These are phyloP conservation scores for Thecophora atra DNA, from an alignment of 2,888 invertebrate species.

Conservation along the genomic window DNA sequence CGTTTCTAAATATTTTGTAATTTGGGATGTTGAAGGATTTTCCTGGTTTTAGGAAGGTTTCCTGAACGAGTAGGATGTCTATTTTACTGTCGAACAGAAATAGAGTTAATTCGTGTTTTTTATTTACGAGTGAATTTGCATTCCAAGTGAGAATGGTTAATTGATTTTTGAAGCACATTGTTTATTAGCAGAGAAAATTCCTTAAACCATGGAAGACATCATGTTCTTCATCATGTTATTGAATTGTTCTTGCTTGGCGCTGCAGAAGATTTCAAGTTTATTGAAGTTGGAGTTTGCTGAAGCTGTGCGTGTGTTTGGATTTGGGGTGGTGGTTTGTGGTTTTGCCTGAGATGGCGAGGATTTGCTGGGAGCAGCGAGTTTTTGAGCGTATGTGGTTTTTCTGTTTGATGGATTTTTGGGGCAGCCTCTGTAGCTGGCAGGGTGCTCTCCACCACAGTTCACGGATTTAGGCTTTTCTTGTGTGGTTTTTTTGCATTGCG, in stretches of 20 bases:
- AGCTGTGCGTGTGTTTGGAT: background rate
- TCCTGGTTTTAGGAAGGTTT: no score
- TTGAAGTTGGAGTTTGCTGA: no score
- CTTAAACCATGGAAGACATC: no score
- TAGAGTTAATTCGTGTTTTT: no score
- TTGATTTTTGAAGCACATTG: no score
- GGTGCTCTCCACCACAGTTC: slow-evolving; percentile 7
- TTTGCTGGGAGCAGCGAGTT: background rate
- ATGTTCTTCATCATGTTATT: background rate
- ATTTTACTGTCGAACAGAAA: no score
- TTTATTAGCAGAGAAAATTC: no score
- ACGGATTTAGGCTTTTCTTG: background rate
- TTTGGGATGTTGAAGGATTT: no score
- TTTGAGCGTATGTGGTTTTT: background rate
- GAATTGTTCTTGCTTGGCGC: background rate
- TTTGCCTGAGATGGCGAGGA: no score
- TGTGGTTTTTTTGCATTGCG: background rate
- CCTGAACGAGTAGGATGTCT: no score
- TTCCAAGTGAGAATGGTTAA: no score
- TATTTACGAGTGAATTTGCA: no score
- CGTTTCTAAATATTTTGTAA: background rate
- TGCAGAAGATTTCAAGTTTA: background rate
- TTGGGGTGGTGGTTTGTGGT: background rate
- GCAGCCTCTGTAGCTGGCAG: background rate
- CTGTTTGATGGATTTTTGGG: background rate